Base-by-base conservation (phyloP, 2,888 invertebrate species). In the Creontiades dilutus region DNA sequence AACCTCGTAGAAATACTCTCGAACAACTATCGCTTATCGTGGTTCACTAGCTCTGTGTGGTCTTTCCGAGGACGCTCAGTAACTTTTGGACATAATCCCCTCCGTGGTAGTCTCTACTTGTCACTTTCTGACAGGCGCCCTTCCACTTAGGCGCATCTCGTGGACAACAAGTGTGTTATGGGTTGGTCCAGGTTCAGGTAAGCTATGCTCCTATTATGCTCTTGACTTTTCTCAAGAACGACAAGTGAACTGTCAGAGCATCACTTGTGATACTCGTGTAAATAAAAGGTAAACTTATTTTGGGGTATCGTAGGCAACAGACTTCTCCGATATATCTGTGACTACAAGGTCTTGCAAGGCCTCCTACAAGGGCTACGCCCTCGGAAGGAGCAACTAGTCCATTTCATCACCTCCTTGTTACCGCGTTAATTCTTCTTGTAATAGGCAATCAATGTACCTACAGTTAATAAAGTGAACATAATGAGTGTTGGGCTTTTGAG, bases 41-140 rank as follows among this genome's bases (percentile, higher is more conserved):
- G 78, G 78, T 80, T 37, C 46, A 80, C 78, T 80, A 47, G 78
- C 19, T 80, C 78, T 80, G 78, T 80, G 78, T 80, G 78, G 78
- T 80, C 78, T 46, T 80, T 19, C 37, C 46, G 46, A 80, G 11
- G 78, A 16, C 37, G 68, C 68, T 68, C 68, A 12, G 68, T 68
- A 68, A 68, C 68, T 23, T 27, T 23, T 23, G 23, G 23, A 68
- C 68, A 68, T 68, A 68, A 68, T 68, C 68, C 19, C 12, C 0
- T 68, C 68, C 23, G 23, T 68, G 68, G 68, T 23, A 5, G 23
- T 27, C 68, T 68, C 23, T 19, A 23, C 68, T 19, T 68, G 68
- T 68, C 68, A 68, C 68, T 68, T 68, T 68, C 13, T 68, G 68
- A 68, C 68, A 23, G 68, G 68, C 27, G 2, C 11, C 19, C 68